Base-by-base conservation (phyloP, 2,797 vertebrate species). In the Diceros bicornis region DNA sequence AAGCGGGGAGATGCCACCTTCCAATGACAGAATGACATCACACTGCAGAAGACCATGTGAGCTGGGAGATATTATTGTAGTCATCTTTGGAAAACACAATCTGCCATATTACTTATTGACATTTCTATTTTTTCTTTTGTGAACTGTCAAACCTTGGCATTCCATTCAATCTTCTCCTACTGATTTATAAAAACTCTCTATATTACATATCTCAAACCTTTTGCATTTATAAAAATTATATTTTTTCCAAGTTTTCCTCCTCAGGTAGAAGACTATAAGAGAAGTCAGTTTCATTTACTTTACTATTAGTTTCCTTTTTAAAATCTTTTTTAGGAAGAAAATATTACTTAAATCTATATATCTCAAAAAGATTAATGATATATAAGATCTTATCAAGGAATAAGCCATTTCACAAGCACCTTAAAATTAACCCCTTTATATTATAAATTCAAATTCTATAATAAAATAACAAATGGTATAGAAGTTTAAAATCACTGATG, bases 81-180 rank as follows among this genome's bases (percentile, higher is more conserved):
- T 41, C 29, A 91, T 85, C 41, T 96, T 62, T 68, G 79, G 61
- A 62, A 96, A 95, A 89, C 32, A 96, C 14, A 91, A 78, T 89
- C 61, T 83, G 34, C 20, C 64, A 86, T 12, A 50, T 92, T 72
- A 61, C 32, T 59, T 27, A 86, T 0, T 41, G 27, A 27, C 10
- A 64, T 59, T 89, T 59, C 41, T 55, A 55, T 77, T 89, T 44
- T 84, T 89, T 34, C 25, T 52, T 94, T 59, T 74, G 27, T 71
- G 25, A 81, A 88, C 71, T 75, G 78, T 89, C 61, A 94, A 82
- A 68, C 14, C 59, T 77, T 47, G 52, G 62, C 59, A 41, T 68
- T 61, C 2, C 21, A 17, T 89, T 89, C 69, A 23, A 79, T 32
- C 18, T 62, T 89, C 75, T 83, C 14, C 86, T 68, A 75, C 0